Evolutionary conservation across 2,888 invertebrate species (phyloP), one percentile per base, ranked within the genome.

Genomic region (Erannis defoliaria): DNA sequence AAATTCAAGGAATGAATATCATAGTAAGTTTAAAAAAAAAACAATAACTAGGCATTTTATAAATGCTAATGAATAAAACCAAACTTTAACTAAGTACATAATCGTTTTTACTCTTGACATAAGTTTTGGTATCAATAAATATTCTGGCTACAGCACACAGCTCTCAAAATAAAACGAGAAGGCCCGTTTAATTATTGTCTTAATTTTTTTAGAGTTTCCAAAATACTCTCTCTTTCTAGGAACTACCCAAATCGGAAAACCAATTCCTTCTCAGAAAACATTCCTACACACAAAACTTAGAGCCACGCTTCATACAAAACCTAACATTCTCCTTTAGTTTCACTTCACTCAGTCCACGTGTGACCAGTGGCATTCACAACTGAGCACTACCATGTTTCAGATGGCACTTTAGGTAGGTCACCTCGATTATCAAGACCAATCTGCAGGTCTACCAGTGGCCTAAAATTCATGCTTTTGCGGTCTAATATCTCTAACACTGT

Each of bases 21-120:
- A 37, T 23, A 9, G 10, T 6, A 51, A 12, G 9, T 16, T 26
- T 46, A 10, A 14, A 16, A 43, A 19, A 23, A 18, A 26, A 26
- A 46, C 6, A 38, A 48, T 16, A 46, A 31, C 19, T 33, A 26
- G 18, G 35, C 50, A 49, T 50, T 43, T 21, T 33, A 46, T 56
- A 43, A 50, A 50, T n/a, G 51, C 45, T 37, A 19, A 14, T 9
- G 9, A 3, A 45, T 42, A 43, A 49, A 37, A 42, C 49, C 26
- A 10, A 12, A 49, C 2, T 55, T 3, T 14, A 42, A n/a, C 29
- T 16, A 8, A 6, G 29, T 8, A 16, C 26, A 23, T n/a, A 26
- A 9, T 14, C 48, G 14, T 2, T 19, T 16, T 19, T 21, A 16
- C 12, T 16, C 40, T 31, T 35, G 38, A 38, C 38, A 21, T 16